A percentile compares a stretch with the other conserved stretches of the same genome.
Conservation (phyloP, 2,113 vertebrate genomes). For the Gambusia holbrooki region DNA sequence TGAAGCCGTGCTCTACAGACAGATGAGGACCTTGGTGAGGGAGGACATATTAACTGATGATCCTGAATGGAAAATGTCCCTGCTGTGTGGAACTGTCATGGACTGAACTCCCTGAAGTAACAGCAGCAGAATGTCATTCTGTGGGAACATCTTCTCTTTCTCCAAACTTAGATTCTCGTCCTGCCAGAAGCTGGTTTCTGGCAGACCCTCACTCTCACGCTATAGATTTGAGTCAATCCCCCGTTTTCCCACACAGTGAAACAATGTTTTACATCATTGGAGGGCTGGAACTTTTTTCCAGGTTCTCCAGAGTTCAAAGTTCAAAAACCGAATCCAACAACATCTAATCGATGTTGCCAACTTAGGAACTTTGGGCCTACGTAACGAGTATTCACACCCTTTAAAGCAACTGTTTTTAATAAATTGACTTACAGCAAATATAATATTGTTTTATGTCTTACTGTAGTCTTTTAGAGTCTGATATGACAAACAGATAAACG, state of each 20-base stretch:
- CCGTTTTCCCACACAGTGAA: conserved; percentile 2
- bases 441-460: too few relatives aligned
- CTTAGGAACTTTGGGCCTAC: too few relatives aligned
- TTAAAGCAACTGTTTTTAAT: too few relatives aligned
- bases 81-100: neutral
- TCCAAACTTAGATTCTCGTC: neutral
- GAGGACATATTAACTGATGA: neutral
- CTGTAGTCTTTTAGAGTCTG: too few relatives aligned
- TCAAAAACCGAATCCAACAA: too few relatives aligned
- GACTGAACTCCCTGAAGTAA: neutral
- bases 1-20: neutral
- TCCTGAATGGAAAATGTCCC: conserved; percentile 3
- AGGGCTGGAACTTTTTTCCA: neutral
- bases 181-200: neutral
- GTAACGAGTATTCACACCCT: too few relatives aligned
- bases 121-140: neutral
- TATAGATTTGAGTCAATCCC: neutral
- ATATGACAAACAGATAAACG: too few relatives aligned
- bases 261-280: neutral
- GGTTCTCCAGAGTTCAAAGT: too few relatives aligned
- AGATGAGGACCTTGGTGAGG: neutral
- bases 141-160: neutral
- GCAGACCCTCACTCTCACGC: neutral
- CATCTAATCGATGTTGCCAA: too few relatives aligned
- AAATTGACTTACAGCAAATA: too few relatives aligned